Base-by-base conservation (phyloP, 1,140 invertebrate genomes). In the Listronotus bonariensis region DNA sequence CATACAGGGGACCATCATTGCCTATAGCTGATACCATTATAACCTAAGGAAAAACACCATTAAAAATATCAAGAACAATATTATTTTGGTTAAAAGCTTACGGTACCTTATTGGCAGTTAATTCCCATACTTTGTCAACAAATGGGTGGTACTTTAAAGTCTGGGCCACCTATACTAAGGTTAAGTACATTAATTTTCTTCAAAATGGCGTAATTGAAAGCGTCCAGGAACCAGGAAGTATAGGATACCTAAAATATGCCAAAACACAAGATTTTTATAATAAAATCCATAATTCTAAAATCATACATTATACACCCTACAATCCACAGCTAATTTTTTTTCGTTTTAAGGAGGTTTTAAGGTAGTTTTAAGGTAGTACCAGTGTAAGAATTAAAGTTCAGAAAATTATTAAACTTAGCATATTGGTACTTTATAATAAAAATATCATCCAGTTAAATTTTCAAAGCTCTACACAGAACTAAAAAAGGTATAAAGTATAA, bases 101-200 rank as follows among this genome's bases (percentile, higher is more conserved):
- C n/a, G 97, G 96, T 51, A 78, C 74, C n/a, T 68, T 65, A 65
- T 97, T 98, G 0, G 96, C 95, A 51, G 94, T 98, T 32, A 99
- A 80, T 77, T 99, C 96, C 89, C 95, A 94, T n/a, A 98, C 95
- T 87, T 99, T 98, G 77, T 98, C 95, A 34, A 98, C 95, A 84
- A 98, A 99, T 0, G 96, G 96, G 76, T 95, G 90, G 80, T 99
- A 96, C 91, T n/a, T 97, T 95, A 78, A 98, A 99, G 81, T 98
- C 96, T 0, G 96, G 95, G 1, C 96, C 96, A 3, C 96, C 96
- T 74, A 98, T 98, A 78, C 95, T 97, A 12, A 99, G 83, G 83
- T 99, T 99, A 0, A 99, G 81, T 10, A 99, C 90, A 76, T 96
- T 89, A 12, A 99, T 92, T 78, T 95, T 95, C 70, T 93, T 91